A percentile compares a stretch with the other conserved stretches of the same genome.
phyloP scores from a whole-genome alignment of 2,888 invertebrate species.

The Eupithecia inturbata region DNA sequence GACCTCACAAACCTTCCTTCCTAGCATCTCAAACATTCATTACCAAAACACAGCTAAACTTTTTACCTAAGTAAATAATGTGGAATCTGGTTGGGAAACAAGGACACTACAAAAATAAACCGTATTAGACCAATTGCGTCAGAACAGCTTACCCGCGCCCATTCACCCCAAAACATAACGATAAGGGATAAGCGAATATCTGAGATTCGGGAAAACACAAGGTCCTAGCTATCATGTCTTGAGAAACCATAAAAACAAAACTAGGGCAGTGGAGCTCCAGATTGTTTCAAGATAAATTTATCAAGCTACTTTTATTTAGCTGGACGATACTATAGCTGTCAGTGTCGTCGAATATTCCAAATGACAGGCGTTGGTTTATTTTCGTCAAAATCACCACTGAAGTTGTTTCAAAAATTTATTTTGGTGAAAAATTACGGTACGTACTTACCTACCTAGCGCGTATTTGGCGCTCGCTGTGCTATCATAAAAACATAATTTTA shows the following conservation, averaged over 20 bases:
- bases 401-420: neutral
- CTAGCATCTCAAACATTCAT: no score
- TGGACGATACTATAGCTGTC: neutral
- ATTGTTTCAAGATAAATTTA: neutral
- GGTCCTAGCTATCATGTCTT: neutral
- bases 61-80: neutral
- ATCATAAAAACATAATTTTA: neutral
- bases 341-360: neutral
- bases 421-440: neutral
- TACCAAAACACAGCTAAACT: neutral
- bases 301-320: neutral
- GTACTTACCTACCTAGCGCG: no score
- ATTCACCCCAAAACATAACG: conserved; percentile 2
- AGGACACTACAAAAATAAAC: neutral
- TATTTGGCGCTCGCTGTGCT: neutral
- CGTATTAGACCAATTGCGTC: neutral
- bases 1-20: no score
- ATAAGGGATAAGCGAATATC: conserved; percentile 13
- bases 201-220: conserved; percentile 8
- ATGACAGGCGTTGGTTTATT: conserved; percentile 4
- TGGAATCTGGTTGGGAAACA: neutral
- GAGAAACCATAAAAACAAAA: conserved; percentile 13
- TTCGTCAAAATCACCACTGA: neutral
- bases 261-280: conserved; percentile 10
- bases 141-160: neutral